These are phyloP conservation scores for Diloba caeruleocephala DNA, from an alignment of 2,888 invertebrate genomes.

Conservation along the genomic window DNA sequence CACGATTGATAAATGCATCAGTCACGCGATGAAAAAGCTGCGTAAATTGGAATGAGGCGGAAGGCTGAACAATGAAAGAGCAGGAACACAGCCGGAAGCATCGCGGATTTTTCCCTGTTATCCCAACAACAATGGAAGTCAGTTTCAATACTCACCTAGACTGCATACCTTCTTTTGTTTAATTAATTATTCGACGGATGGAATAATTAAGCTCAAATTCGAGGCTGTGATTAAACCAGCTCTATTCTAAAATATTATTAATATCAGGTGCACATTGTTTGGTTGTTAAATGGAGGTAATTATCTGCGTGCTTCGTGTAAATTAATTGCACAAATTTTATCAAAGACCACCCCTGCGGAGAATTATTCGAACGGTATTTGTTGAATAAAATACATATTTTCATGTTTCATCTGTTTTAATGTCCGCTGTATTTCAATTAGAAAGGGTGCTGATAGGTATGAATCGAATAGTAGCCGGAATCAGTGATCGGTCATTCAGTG, in stretches of 20 bases:
- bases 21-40: constrained; percentile 77
- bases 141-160: constrained; percentile 75
- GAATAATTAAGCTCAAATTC: constrained; percentile 83
- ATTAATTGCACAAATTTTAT: constrained; percentile 69
- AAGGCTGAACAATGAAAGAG: constrained; percentile 72
- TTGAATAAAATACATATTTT: constrained; percentile 58
- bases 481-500: constrained; percentile 75
- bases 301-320: constrained; percentile 66
- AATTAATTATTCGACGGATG: constrained; percentile 84
- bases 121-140: constrained; percentile 79
- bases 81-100: constrained; percentile 74
- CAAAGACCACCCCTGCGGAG: constrained; percentile 59
- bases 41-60: constrained; percentile 75
- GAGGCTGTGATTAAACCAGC: constrained; percentile 74
- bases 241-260: constrained; percentile 75
- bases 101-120: constrained; percentile 82
- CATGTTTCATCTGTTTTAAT: constrained; percentile 49
- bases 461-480: constrained; percentile 59
- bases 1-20: constrained; percentile 80
- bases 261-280: constrained; percentile 77
- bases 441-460: constrained; percentile 53
- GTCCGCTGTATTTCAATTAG: constrained; percentile 57
- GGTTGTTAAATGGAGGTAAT: constrained; percentile 73
- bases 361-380: constrained; percentile 62
- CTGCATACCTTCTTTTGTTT: constrained; percentile 80